Evolutionary conservation across 2,888 invertebrate genomes (phyloP), one percentile per base, ranked within the genome.

Genomic region (Acanthosoma haemorrhoidale): DNA sequence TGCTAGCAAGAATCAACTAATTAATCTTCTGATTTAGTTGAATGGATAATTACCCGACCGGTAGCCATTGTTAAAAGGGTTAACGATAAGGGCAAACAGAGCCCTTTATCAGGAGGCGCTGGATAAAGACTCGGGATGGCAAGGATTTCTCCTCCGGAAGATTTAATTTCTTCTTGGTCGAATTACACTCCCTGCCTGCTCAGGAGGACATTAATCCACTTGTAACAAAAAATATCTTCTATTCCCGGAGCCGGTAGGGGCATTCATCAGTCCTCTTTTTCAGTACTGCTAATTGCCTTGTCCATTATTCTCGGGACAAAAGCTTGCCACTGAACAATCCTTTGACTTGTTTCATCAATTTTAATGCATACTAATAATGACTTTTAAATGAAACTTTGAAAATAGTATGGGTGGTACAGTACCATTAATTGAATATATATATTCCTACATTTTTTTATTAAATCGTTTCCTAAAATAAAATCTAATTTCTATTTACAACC

Each of bases 21-120:
- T 71, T 71, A 71, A 71, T 71, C 71, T 71, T 69, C 69, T 59
- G 71, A 71, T 71, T 71, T 71, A 71, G 63, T 68, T 63, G 58
- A 68, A 64, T 34, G 70, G 68, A 64, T 70, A 70, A 72, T 70
- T 63, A 68, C 70, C 63, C n/a, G 32, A 51, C 64, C 39, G 64
- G 64, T 39, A 16, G 64, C 64, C 64, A 64, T 64, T 64, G 64
- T 64, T 67, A 51, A 51, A 67, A 67, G 67, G 51, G 57, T 21
- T 57, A 67, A 67, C 67, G 67, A 57, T 67, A 67, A 57, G 67
- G 67, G 67, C 67, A 67, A 67, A 67, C 64, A 64, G 41, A 64
- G 29, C 64, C 64, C 31, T 64, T 64, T 64, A 64, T 64, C 64
- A 31, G 51, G 5, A n/a, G n/a, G n/a, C n/a, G n/a, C n/a, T n/a